Percentiles rank a stretch among this genome's conserved stretches.
These are phyloP conservation scores for Vanacampus margaritifer DNA, from an alignment of 2,113 vertebrate species.

Conservation along the genomic window DNA sequence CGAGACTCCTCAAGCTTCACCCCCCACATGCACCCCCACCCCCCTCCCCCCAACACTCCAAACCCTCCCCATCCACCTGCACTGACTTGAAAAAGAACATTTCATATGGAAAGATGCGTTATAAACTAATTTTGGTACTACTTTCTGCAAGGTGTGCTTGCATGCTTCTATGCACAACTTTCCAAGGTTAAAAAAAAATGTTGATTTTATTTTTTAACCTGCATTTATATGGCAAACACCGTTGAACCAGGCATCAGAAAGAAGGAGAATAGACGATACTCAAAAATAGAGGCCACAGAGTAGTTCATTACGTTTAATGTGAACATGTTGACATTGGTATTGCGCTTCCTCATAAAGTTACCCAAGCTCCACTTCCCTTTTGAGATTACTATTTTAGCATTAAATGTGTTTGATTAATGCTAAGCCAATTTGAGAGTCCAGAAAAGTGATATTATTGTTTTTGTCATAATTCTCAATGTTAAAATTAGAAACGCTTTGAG, in stretches of 20 bases:
- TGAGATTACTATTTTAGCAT: no score
- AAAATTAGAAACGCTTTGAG: neutral
- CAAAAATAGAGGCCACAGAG: no score
- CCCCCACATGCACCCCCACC: conserved; percentile 23
- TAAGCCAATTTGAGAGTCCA: no score
- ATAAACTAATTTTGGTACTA: neutral
- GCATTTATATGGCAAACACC: neutral
- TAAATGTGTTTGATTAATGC: no score
- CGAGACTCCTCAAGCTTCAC: conserved; percentile 74
- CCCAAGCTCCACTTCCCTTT: no score
- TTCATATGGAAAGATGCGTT: conserved; percentile 46
- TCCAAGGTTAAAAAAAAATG: no score
- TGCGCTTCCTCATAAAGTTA: no score
- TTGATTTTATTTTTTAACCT: no score
- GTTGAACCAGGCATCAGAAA: no score
- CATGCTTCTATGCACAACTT: conserved; percentile 30
- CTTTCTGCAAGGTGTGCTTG: conserved; percentile 19
- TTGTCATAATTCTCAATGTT: neutral
- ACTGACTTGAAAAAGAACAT: conserved; percentile 69
- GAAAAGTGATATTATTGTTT: neutral
- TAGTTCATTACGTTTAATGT: no score
- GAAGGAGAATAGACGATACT: no score
- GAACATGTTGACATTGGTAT: no score
- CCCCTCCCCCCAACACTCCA: conserved; percentile 14
- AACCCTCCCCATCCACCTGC: conserved; percentile 69